phyloP scores from a whole-genome alignment of 2,797 vertebrate species.

The Tympanoctomys barrerae region DNA sequence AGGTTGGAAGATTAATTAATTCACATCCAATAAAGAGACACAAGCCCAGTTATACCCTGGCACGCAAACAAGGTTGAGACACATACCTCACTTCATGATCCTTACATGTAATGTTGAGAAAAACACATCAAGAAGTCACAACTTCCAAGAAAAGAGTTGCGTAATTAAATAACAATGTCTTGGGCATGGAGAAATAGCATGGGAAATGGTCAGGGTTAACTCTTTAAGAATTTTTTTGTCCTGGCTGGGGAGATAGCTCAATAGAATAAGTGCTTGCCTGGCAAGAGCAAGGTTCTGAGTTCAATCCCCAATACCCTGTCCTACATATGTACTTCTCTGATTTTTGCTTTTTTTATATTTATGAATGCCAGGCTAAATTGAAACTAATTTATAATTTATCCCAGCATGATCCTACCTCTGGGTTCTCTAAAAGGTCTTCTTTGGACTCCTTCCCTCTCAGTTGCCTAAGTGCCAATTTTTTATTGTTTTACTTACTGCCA shows the following conservation, averaged over 20 bases:
- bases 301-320: not conserved
- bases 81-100: not conserved
- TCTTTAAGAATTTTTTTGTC: not conserved
- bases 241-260: not conserved
- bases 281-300: no score
- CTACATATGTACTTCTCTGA: not conserved
- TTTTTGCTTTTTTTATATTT: not conserved
- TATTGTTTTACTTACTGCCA: not conserved
- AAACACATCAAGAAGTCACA: not conserved
- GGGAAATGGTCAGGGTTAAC: not conserved
- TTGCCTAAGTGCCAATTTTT: not conserved
- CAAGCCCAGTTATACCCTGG: not conserved
- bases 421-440: not conserved
- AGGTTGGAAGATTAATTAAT: not conserved
- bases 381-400: slow-evolving; percentile 3
- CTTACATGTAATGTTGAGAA: not conserved
- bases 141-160: not conserved
- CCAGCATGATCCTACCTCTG: not conserved
- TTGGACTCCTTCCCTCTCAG: not conserved
- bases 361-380: not conserved
- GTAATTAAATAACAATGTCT: not conserved
- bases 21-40: not conserved
- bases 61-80: not conserved
- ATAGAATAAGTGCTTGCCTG: no score
- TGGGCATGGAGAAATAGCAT: not conserved